phyloP scores from a whole-genome alignment of 2,113 vertebrate genomes.

The Calypte anna region DNA sequence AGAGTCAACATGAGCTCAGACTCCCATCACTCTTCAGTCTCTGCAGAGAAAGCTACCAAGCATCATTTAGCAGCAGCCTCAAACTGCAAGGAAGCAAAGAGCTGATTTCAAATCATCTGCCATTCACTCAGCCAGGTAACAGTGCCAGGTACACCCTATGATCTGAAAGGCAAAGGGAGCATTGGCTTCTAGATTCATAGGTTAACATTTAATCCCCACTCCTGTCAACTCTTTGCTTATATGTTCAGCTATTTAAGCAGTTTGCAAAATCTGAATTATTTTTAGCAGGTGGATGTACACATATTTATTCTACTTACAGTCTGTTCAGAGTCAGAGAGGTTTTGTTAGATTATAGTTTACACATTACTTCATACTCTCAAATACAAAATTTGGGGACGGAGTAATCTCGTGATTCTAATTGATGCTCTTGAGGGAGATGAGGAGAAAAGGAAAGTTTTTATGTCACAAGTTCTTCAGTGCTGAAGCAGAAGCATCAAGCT shows the following conservation, averaged over 20 bases:
- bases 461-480: neutral
- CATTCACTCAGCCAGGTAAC: neutral
- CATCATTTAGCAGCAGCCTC: neutral
- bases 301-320: neutral
- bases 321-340: neutral
- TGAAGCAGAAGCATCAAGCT: neutral
- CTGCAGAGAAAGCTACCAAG: neutral
- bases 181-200: neutral
- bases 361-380: neutral
- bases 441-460: neutral
- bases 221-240: neutral
- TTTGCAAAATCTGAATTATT: neutral
- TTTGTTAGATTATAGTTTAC: neutral
- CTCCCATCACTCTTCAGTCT: neutral
- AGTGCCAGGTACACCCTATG: neutral
- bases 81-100: neutral
- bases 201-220: neutral
- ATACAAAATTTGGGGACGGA: neutral
- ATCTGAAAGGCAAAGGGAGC: neutral
- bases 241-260: neutral
- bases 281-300: neutral
- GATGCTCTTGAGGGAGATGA: neutral
- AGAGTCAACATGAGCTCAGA: neutral
- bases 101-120: neutral
- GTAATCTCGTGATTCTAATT: neutral